Conservation (phyloP, 2,797 vertebrate species). For the Rhinogobio ventralis region DNA sequence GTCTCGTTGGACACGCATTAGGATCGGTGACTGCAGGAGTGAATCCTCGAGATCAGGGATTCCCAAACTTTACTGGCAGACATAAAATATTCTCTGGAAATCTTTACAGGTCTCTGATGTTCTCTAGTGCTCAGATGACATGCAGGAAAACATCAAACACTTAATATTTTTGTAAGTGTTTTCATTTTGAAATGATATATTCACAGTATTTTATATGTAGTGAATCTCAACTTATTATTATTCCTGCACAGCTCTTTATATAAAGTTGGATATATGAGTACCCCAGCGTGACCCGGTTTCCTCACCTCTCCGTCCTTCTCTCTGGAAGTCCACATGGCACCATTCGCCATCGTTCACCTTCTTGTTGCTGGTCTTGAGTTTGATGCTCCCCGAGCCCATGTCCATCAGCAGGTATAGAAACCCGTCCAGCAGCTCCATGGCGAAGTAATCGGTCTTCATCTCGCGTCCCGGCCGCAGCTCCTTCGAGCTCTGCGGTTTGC, state of each 20-base stretch:
- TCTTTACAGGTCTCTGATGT: neutral
- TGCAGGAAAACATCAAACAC: neutral
- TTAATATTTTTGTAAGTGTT: too few relatives aligned
- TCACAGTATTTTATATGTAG: too few relatives aligned
- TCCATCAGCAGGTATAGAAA: slow-evolving; percentile 91
- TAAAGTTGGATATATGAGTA: neutral
- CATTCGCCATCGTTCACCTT: slow-evolving; percentile 96
- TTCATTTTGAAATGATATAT: too few relatives aligned
- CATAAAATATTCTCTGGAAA: neutral
- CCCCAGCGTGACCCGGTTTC: too few relatives aligned
- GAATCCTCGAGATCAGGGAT: neutral
- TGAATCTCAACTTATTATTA: neutral
- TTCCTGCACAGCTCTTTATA: neutral
- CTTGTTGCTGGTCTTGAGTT: slow-evolving; percentile 90
- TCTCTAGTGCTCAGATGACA: neutral
- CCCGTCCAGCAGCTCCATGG: slow-evolving; percentile 93
- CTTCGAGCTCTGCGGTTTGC: slow-evolving; percentile 79
- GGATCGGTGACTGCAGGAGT: neutral
- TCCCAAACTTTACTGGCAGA: neutral
- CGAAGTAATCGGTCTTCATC: slow-evolving; percentile 87
- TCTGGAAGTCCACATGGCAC: slow-evolving; percentile 95
- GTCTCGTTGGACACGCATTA: neutral
- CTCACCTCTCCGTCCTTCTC: slow-evolving; percentile 92
- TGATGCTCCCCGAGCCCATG: slow-evolving; percentile 92
- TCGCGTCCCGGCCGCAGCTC: slow-evolving; percentile 75